Evolutionary conservation across 1,140 invertebrate species (phyloP).

Genomic region (Yoshiicerus persimilis): DNA sequence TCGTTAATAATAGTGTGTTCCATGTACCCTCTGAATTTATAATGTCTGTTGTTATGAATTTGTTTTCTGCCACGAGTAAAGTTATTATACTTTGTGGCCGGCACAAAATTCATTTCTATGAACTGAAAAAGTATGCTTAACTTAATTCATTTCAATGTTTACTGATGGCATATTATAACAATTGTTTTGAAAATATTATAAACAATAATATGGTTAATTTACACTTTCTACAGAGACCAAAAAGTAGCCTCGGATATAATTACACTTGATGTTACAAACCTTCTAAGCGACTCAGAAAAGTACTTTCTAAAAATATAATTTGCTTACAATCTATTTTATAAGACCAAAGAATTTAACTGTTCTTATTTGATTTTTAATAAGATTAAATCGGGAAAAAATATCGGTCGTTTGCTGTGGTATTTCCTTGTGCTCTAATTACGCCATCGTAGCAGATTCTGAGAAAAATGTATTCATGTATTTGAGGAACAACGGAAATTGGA

Average conservation of each 20-base stretch:
- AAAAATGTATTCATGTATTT: constrained; percentile 28
- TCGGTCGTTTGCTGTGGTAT: not conserved
- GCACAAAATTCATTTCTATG: not conserved
- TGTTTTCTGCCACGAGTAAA: not conserved
- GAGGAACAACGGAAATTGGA: not conserved
- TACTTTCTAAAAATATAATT: too few relatives aligned
- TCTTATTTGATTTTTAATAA: not conserved
- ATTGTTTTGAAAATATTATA: not conserved
- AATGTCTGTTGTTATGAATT: not conserved
- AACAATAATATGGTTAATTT: not conserved
- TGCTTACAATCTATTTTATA: too few relatives aligned
- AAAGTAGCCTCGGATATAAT: not conserved
- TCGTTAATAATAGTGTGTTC: not conserved
- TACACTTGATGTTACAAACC: not conserved
- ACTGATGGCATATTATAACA: not conserved
- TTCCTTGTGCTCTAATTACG: not conserved
- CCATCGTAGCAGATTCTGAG: not conserved
- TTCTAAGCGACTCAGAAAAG: not conserved
- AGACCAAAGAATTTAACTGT: too few relatives aligned
- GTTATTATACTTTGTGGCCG: not conserved
- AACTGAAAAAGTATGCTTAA: not conserved
- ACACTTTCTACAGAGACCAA: not conserved
- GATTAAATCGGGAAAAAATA: not conserved
- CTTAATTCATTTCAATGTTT: too few relatives aligned
- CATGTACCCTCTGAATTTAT: not conserved